Evolutionary conservation across 2,888 invertebrate species (phyloP), one percentile per base, ranked within the genome.

Genomic region (Neoaliturus tenellus): DNA sequence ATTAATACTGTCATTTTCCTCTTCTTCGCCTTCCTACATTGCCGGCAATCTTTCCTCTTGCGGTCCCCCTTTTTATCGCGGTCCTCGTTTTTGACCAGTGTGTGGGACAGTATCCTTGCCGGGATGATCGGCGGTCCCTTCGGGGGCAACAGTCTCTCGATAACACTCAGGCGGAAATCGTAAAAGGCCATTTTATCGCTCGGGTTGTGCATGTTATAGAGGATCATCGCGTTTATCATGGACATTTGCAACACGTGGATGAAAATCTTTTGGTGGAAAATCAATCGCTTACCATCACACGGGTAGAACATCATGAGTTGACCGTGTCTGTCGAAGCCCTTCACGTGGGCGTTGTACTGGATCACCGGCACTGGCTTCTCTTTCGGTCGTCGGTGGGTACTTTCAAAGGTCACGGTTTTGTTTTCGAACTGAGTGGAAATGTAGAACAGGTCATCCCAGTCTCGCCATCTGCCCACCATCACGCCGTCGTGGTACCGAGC

Each of bases 261-360:
- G 31, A 28, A 39, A 14, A 44, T 44, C 14, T 73, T 39, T 39
- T 73, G 31, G 17, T 73, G 41, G 41, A 39, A 39, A 4, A 39
- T 10, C 12, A 39, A 4, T 10, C 12, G 20, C 25, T 73, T 73
- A 41, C 44, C 23, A 10, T 73, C 44, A 14, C 73, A 35, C 5
- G 25, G 73, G 23, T 35, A 73, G n/a, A 41, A 73, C n/a, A 20
- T 31, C 67, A 67, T 31, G 1, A 67, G 28, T 31, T 67, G 67
- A 14, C 31, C 67, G 14, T 17, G 20, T 67, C 67, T 33, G n/a
- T 67, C 67, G n/a, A 67, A 28, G 14, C 33, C 67, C 2, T 23
- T 67, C 67, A 67, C 31, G n/a, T 67, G 31, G n/a, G 67, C 33
- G n/a, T 67, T 67, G n/a, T 31, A 67, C n/a, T 67, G 28, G 3